Conservation (phyloP, 1,140 invertebrate species). For the Drosophila carrolli region DNA sequence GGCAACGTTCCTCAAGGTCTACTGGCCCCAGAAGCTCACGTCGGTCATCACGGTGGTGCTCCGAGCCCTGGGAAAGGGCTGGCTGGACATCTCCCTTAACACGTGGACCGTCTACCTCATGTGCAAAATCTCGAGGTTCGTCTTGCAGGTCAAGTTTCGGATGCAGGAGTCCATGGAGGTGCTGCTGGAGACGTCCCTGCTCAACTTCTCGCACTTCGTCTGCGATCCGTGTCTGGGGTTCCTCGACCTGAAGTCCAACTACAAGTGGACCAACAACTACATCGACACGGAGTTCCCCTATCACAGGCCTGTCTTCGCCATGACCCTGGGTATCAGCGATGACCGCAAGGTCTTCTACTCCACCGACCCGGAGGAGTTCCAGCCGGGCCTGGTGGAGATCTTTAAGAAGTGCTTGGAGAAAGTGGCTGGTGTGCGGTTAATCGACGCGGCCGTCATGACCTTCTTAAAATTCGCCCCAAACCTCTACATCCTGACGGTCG, state of each 20-base stretch:
- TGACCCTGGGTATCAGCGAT: slow-evolving; percentile 62
- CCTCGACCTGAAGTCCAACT: slow-evolving; percentile 39
- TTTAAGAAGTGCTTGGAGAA: slow-evolving; percentile 69
- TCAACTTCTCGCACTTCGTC: slow-evolving; percentile 60
- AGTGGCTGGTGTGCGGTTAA: slow-evolving; percentile 54
- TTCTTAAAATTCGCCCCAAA: slow-evolving; percentile 69
- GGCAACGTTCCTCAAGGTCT: slow-evolving; percentile 64
- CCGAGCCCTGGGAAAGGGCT: slow-evolving; percentile 71
- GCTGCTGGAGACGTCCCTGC: slow-evolving; percentile 60
- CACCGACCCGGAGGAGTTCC: slow-evolving; percentile 74
- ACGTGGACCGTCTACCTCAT: slow-evolving; percentile 71
- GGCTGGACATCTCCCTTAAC: slow-evolving; percentile 68
- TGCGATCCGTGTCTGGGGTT: slow-evolving; percentile 74
- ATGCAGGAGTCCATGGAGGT: slow-evolving; percentile 82
- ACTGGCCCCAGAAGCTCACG: slow-evolving; percentile 70
- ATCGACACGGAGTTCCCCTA: slow-evolving; percentile 71
- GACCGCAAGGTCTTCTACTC: slow-evolving; percentile 68
- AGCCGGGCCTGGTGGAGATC: slow-evolving; percentile 63
- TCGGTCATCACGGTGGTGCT: slow-evolving; percentile 59
- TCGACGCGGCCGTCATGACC: slow-evolving; percentile 64
- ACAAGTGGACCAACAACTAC: slow-evolving; percentile 69
- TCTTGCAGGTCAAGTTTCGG: slow-evolving; percentile 74
- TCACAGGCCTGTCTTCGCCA: slow-evolving; percentile 64
- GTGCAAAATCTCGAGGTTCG: slow-evolving; percentile 75
- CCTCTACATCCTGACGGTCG: slow-evolving; percentile 71